These are phyloP conservation scores for Cheiracanthium punctorium DNA, from an alignment of 2,888 invertebrate genomes.

Conservation along the genomic window DNA sequence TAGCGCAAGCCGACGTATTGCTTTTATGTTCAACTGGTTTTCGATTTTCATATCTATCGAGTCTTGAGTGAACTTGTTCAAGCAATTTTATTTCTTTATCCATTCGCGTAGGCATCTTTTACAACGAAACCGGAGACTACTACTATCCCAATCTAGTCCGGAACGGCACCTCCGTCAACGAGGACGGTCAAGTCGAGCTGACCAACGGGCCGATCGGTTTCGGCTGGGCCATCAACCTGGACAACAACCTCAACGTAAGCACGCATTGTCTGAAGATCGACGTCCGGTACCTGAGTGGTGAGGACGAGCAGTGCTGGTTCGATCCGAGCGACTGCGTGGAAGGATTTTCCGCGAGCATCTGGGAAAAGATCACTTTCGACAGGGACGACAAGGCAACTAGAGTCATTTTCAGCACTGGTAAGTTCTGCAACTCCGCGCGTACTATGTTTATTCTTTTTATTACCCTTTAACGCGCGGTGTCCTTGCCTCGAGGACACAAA, in stretches of 20 bases:
- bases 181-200: background rate
- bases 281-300: constrained; percentile 11
- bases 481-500: too few relatives aligned
- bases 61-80: too few relatives aligned
- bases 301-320: constrained; percentile 62
- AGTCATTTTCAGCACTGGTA: constrained; percentile 47
- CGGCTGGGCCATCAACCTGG: constrained; percentile 61
- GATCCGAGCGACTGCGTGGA: constrained; percentile 67
- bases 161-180: constrained; percentile 20
- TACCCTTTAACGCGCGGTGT: too few relatives aligned
- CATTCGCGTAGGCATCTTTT: constrained; percentile 26
- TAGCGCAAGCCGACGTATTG: too few relatives aligned
- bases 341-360: constrained; percentile 71
- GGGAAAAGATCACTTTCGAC: constrained; percentile 62
- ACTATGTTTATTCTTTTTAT: too few relatives aligned
- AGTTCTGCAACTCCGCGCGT: too few relatives aligned
- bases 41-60: too few relatives aligned
- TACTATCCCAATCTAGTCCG: constrained; percentile 46
- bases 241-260: constrained; percentile 22
- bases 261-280: constrained; percentile 53
- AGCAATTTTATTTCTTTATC: background rate
- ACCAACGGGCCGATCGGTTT: constrained; percentile 71
- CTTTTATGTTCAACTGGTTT: too few relatives aligned
- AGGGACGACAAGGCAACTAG: constrained; percentile 25
- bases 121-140: constrained; percentile 53